These are phyloP conservation scores for Channa argus DNA, from an alignment of 2,113 vertebrate species.

Conservation along the genomic window DNA sequence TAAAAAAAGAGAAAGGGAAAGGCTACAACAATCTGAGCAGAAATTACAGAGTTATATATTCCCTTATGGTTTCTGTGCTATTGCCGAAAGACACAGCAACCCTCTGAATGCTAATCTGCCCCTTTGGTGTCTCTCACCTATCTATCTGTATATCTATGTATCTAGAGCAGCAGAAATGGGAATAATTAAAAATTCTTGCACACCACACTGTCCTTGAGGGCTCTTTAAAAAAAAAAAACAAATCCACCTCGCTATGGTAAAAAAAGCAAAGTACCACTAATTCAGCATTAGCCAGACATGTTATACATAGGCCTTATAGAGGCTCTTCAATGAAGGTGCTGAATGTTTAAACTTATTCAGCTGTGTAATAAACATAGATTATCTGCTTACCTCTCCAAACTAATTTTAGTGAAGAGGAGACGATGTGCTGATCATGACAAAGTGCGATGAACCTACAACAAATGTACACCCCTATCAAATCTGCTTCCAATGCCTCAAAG, in stretches of 20 bases:
- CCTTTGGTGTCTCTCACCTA: neutral
- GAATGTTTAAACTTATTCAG: constrained; percentile 48
- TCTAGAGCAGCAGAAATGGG: constrained; percentile 1
- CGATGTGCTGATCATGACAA: constrained; percentile 50
- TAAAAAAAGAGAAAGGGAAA: constrained; percentile 50
- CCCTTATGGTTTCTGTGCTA: constrained; percentile 44
- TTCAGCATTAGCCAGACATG: constrained; percentile 11
- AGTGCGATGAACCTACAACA: constrained; percentile 28
- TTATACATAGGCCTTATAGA: neutral
- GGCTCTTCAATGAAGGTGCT: constrained; percentile 20
- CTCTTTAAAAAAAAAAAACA: constrained; percentile 11
- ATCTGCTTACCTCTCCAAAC: constrained; percentile 40
- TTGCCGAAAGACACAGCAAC: constrained; percentile 42
- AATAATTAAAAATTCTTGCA: constrained; percentile 21
- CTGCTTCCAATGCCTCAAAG: constrained; percentile 35
- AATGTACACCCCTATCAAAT: constrained; percentile 11
- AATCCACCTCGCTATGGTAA: constrained; percentile 20
- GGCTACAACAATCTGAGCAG: constrained; percentile 25
- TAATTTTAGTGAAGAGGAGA: constrained; percentile 27
- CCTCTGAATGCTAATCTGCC: constrained; percentile 11
- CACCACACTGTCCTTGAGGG: constrained; percentile 12
- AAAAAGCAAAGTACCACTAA: constrained; percentile 22
- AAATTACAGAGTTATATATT: constrained; percentile 38
- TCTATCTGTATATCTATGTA: neutral
- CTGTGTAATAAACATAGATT: constrained; percentile 47